phyloP scores from a whole-genome alignment of 2,113 vertebrate species.

The Stegostoma tigrinum region DNA sequence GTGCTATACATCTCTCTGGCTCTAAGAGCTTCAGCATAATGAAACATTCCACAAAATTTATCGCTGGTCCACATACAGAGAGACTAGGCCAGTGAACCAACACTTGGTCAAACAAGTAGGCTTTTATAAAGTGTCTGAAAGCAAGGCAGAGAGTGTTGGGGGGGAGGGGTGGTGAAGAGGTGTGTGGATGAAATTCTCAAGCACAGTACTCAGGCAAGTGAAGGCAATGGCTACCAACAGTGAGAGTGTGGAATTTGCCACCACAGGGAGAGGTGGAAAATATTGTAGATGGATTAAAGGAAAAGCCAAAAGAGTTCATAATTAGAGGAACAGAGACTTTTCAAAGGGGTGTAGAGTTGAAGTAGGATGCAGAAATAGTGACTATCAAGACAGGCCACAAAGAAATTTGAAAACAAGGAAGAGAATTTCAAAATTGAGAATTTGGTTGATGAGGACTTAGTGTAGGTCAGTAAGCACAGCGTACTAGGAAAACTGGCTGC shows the following conservation, averaged over 20 bases:
- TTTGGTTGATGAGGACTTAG: not conserved
- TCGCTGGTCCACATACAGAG: not conserved
- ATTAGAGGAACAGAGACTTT: not conserved
- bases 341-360: not conserved
- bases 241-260: too few species aligned
- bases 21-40: not conserved
- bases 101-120: not conserved
- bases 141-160: not conserved
- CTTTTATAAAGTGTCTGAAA: not conserved
- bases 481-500: too few species aligned
- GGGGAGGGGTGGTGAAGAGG: not conserved
- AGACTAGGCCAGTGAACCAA: not conserved
- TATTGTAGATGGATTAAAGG: not conserved
- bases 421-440: not conserved
- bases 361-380: not conserved
- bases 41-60: not conserved
- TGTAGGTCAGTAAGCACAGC: not conserved
- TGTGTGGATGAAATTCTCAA: not conserved
- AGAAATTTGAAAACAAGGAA: not conserved
- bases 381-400: not conserved
- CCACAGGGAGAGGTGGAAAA: too few species aligned
- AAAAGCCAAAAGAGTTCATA: not conserved
- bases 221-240: not conserved
- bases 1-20: too few species aligned
- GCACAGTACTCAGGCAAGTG: not conserved